Base-by-base conservation (phyloP, 1,140 invertebrate species). In the Maconellicoccus hirsutus region DNA sequence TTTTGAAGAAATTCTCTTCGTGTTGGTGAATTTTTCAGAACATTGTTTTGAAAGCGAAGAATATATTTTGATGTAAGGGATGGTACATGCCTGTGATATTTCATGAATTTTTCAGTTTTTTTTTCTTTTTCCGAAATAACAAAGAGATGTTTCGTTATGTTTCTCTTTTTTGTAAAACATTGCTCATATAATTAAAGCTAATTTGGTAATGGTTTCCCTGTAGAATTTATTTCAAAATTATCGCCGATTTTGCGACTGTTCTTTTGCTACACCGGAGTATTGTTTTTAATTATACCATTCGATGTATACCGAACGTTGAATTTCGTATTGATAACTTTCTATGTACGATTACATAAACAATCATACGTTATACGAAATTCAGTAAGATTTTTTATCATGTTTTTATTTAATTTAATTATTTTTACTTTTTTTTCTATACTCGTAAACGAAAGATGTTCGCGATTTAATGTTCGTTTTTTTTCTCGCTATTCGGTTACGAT, bases 231-330 rank as follows among this genome's bases (percentile, higher is more conserved):
- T n/a, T n/a, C n/a, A n/a, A n/a, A 33, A 33, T 33, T 33, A 19
- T 19, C 42, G 42, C 42, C 42, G n/a, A 52, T 52, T 52, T 52
- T 52, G n/a, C 42, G 42, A 52, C 42, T 52, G 42, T 52, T 52
- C n/a, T 52, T 16, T 52, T 52, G 4, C 42, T 16, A 52, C n/a
- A 52, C 16, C 42, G n/a, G n/a, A 52, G 42, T 16, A 52, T 52
- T 52, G 3, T 52, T 52, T 52, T 52, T 52, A 52, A 8, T 8
- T 19, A 16, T 16, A 8, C 42, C 16, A 8, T 52, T 3, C 42
- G 6, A 52, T 52, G 42, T 52, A 52, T 52, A 52, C 42, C 42
- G 10, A n/a, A 16, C n/a, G 42, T 52, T 19, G 42, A 52, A 52
- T 52, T 52, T 19, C 42, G 42, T 52, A 19, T 52, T 52, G 6